Evolutionary conservation across 2,888 invertebrate genomes (phyloP), one percentile per base, ranked within the genome.

Genomic region (Platycnemis pennipes): DNA sequence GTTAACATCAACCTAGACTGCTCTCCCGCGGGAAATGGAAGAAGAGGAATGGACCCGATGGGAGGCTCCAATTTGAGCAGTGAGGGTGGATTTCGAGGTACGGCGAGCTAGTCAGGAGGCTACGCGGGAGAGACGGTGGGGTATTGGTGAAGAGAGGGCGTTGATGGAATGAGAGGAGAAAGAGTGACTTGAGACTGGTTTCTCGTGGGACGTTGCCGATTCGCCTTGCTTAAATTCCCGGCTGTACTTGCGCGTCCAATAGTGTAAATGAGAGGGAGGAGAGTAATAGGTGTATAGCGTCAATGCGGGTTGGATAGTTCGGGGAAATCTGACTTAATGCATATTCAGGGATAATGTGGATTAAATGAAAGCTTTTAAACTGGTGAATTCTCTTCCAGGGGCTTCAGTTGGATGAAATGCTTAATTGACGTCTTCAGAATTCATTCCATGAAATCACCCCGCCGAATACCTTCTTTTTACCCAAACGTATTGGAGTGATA

Each of bases 41-140:
- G 91, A 91, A 91, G 91, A 91, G 91, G 91, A 91, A 69, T 91
- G 91, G 69, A 91, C 69, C 91, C 91, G n/a, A 26, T 31, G 91
- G 91, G 91, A 69, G 49, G 42, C 63, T 91, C 91, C 91, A 91
- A 91, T 91, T 91, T 91, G 63, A 91, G 91, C 31, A 37, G 77
- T 37, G 69, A 91, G 91, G 26, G 88, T 46, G 19, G 77, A 63
- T 63, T 63, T 63, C 26, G 26, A 63, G 26, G 49, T 11, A 3
- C 49, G 49, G n/a, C n/a, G n/a, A n/a, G n/a, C n/a, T n/a, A n/a
- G n/a, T n/a, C n/a, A n/a, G n/a, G n/a, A n/a, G n/a, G n/a, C n/a
- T n/a, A n/a, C n/a, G n/a, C n/a, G n/a, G 89, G 56, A 37, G 31
- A 42, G 86, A 16, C 0, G 31, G 5, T 42, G 37, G 19, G 42